These are phyloP conservation scores for Philonicus albiceps DNA, from an alignment of 2,888 invertebrate genomes.

Conservation along the genomic window DNA sequence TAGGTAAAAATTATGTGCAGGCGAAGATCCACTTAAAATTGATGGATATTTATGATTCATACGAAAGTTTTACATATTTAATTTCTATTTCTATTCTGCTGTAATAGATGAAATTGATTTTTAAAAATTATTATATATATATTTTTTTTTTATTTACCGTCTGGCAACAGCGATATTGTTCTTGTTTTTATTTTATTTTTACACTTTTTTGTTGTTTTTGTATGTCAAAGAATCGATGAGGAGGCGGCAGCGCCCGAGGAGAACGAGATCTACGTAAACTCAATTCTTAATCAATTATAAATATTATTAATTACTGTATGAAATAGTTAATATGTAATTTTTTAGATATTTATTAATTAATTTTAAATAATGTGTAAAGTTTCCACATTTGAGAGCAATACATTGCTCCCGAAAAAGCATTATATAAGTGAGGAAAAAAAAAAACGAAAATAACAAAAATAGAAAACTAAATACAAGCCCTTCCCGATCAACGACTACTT, in stretches of 20 bases:
- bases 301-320: slow-evolving; percentile 45
- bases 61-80: slow-evolving; percentile 25
- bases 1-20: slow-evolving; percentile 23
- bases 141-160: background rate
- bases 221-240: background rate
- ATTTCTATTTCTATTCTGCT: slow-evolving; percentile 7
- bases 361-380: slow-evolving; percentile 29
- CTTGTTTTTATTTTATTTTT: background rate
- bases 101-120: slow-evolving; percentile 16
- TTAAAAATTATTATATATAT: background rate
- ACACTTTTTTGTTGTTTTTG: too few species aligned
- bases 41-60: slow-evolving; percentile 29
- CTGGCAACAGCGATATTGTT: background rate
- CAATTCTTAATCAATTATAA: slow-evolving; percentile 45
- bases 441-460: slow-evolving; percentile 1
- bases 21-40: background rate
- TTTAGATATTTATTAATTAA: slow-evolving; percentile 47
- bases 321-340: slow-evolving; percentile 46
- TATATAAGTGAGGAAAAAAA: background rate
- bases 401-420: background rate
- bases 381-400: background rate
- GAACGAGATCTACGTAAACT: slow-evolving; percentile 11
- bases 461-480: background rate
- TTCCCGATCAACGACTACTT: background rate
- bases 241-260: background rate